These are phyloP conservation scores for Lepidurus couesii DNA, from an alignment of 1,140 invertebrate species.

Conservation along the genomic window DNA sequence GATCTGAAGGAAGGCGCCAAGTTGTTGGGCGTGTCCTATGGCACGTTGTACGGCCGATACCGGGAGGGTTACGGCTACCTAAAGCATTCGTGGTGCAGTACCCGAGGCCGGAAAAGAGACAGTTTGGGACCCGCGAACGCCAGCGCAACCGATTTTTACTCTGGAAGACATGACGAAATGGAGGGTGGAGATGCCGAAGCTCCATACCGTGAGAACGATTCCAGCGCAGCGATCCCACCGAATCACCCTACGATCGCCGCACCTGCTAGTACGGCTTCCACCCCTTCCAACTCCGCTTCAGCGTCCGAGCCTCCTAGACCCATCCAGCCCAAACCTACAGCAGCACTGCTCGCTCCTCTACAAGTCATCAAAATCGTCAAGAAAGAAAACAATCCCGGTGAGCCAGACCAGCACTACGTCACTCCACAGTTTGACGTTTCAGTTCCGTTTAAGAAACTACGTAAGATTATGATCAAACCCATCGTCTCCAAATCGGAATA, in stretches of 20 bases:
- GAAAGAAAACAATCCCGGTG: neutral
- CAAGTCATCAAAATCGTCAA: neutral
- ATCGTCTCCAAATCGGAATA: neutral
- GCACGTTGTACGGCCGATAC: constrained; percentile 79
- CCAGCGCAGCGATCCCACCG: neutral
- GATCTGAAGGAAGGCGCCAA: constrained; percentile 38
- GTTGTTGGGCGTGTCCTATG: constrained; percentile 76
- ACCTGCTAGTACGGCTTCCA: neutral
- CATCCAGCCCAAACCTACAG: neutral
- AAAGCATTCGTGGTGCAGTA: constrained; percentile 56
- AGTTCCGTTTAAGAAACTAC: neutral
- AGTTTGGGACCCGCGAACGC: constrained; percentile 2
- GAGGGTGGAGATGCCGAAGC: neutral
- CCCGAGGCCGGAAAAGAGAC: constrained; percentile 25
- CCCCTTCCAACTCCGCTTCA: neutral
- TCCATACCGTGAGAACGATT: constrained; percentile 1
- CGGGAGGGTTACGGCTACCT: constrained; percentile 80
- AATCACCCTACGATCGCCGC: neutral
- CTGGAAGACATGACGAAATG: neutral
- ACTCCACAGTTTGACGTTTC: neutral
- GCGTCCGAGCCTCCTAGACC: neutral
- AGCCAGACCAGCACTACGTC: neutral
- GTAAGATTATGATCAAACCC: neutral
- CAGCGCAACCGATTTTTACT: neutral
- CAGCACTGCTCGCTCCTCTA: neutral